phyloP scores from a whole-genome alignment of 2,888 invertebrate genomes.

The Lucinisca nassula region DNA sequence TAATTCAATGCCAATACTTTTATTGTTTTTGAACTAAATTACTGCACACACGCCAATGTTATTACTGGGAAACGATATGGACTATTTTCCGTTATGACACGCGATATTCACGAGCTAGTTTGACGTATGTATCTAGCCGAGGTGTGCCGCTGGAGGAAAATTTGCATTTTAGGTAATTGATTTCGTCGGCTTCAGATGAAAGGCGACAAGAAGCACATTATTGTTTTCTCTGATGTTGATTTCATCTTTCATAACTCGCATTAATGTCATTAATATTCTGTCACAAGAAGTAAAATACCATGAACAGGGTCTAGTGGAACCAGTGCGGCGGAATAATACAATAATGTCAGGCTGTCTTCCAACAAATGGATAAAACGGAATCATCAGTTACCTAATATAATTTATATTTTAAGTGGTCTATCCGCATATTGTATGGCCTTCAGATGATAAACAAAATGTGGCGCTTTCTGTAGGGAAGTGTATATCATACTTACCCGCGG shows the following conservation, averaged over 20 bases:
- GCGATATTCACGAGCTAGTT: slow-evolving; percentile 65
- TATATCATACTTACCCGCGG: too few species aligned
- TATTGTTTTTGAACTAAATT: slow-evolving; percentile 72
- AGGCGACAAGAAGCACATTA: slow-evolving; percentile 69
- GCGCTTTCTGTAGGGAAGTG: too few species aligned
- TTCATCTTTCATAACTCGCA: slow-evolving; percentile 71
- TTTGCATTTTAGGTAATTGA: slow-evolving; percentile 71
- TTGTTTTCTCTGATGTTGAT: slow-evolving; percentile 71
- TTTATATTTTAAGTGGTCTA: too few species aligned
- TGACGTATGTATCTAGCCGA: slow-evolving; percentile 62
- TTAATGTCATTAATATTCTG: slow-evolving; percentile 70
- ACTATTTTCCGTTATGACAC: slow-evolving; percentile 65
- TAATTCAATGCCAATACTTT: slow-evolving; percentile 71
- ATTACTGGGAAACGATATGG: slow-evolving; percentile 60
- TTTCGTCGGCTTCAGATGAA: slow-evolving; percentile 60
- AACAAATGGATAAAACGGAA: not conserved
- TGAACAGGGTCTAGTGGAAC: slow-evolving; percentile 44
- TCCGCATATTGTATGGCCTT: too few species aligned
- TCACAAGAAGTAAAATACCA: slow-evolving; percentile 58
- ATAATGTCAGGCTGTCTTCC: slow-evolving; percentile 19
- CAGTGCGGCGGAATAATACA: slow-evolving; percentile 51
- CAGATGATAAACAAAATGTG: too few species aligned
- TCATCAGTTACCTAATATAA: too few species aligned
- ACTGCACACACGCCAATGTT: slow-evolving; percentile 64
- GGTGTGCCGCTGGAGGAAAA: slow-evolving; percentile 58